Evolutionary conservation across 37 sponge, comb jelly and placozoan species (phyloP).

Genomic region (Amphimedon queenslandica): DNA sequence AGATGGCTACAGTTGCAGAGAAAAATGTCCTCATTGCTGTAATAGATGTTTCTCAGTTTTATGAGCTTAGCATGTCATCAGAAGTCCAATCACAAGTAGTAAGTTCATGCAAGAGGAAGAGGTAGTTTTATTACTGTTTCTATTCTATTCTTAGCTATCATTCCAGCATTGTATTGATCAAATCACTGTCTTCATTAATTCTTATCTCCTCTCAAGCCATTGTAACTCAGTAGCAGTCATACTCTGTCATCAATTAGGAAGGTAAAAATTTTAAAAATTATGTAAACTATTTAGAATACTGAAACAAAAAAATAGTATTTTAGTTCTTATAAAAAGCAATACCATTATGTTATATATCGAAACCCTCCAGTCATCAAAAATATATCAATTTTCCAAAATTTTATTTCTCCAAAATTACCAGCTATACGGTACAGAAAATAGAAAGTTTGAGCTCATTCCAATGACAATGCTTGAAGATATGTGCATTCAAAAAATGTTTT

Average conservation of each 20-base stretch:
- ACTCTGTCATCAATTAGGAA: slow-evolving; percentile 64
- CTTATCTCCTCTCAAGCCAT: slow-evolving; percentile 52
- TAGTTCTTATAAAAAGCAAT: too few relatives aligned
- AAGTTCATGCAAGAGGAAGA: neutral
- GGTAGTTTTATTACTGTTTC: neutral
- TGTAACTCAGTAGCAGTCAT: slow-evolving; percentile 58
- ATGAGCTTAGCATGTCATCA: slow-evolving; percentile 1
- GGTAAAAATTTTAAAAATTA: slow-evolving; percentile 19
- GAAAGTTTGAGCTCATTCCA: too few relatives aligned
- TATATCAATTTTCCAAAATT: too few relatives aligned
- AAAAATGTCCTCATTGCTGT: slow-evolving; percentile 29
- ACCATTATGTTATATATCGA: too few relatives aligned
- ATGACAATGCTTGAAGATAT: too few relatives aligned
- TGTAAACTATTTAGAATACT: too few relatives aligned
- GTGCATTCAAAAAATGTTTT: neutral
- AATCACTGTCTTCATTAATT: slow-evolving; percentile 55
- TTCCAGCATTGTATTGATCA: slow-evolving; percentile 47
- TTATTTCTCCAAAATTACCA: too few relatives aligned
- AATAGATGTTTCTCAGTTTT: slow-evolving; percentile 28
- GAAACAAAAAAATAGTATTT: too few relatives aligned
- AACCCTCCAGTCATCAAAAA: too few relatives aligned
- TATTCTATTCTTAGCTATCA: slow-evolving; percentile 29
- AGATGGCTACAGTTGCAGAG: slow-evolving; percentile 2
- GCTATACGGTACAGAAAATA: too few relatives aligned
- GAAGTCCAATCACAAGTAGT: slow-evolving; percentile 35